Conservation (phyloP, 1,140 invertebrate genomes). For the Galleria mellonella region DNA sequence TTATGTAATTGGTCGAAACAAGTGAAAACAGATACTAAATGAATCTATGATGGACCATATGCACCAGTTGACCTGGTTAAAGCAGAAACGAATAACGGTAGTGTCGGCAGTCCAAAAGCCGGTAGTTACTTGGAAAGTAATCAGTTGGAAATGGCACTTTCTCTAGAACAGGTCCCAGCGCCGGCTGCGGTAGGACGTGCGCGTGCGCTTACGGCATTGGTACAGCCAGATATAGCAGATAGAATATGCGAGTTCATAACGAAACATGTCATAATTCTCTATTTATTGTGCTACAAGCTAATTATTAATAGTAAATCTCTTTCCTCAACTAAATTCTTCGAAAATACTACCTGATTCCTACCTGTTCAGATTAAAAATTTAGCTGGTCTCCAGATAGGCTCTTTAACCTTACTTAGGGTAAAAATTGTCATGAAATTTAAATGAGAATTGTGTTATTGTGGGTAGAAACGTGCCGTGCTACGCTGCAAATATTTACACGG, state of each 20-base stretch:
- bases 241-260: no score
- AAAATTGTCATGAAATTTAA: no score
- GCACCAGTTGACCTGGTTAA: slow-evolving; percentile 35
- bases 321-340: no score
- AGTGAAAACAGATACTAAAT: slow-evolving; percentile 28
- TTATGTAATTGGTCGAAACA: slow-evolving; percentile 21
- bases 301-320: no score
- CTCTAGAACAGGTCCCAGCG: slow-evolving; percentile 55
- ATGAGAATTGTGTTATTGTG: no score
- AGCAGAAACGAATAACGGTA: slow-evolving; percentile 58
- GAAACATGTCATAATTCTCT: no score
- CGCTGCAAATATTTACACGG: slow-evolving; percentile 2
- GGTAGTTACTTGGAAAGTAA: slow-evolving; percentile 58
- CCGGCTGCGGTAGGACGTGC: slow-evolving; percentile 17
- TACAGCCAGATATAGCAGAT: no score
- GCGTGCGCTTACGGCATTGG: slow-evolving; percentile 8
- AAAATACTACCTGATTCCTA: no score
- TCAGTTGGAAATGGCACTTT: slow-evolving; percentile 57
- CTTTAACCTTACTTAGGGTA: no score
- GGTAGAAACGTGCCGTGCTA: background rate
- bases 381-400: no score
- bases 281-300: no score
- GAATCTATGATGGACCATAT: slow-evolving; percentile 34
- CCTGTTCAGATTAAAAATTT: no score
- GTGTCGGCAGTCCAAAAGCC: slow-evolving; percentile 27